Base-by-base conservation (phyloP, 2,888 invertebrate genomes). In the Choristoneura rosaceana region DNA sequence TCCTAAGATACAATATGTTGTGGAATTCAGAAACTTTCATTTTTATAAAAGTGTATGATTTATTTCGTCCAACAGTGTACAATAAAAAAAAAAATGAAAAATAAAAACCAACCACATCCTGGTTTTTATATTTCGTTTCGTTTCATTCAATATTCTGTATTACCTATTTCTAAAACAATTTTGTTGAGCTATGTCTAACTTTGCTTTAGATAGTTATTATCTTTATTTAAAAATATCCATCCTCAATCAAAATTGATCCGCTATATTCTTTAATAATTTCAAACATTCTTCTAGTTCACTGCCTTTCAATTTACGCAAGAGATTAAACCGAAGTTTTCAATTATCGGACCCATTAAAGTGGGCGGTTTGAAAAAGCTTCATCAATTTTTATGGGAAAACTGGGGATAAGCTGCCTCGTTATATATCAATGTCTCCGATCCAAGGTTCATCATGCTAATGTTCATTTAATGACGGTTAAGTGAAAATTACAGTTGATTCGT, bases 311-410 rank as follows among this genome's bases (percentile, higher is more conserved):
- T 88, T 89, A 87, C 84, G 81, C 81, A 84, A 82, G 83, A 82
- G 87, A 87, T 88, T 88, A 88, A 87, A 87, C 86, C 84, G 82
- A 90, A 89, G 88, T 90, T 90, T 90, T 90, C 90, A 90, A 89
- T 90, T 90, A 90, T 89, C 86, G 87, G 82, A 77, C 81, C 87
- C 86, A 87, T 89, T 89, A 87, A 82, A 70, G 81, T 80, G 79
- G 80, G 83, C 80, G 80, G 81, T 78, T 82, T 79, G 81, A 81
- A 82, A 79, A 81, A 79, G 81, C 78, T 84, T 84, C 88, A 88
- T 87, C 86, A 87, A 87, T 87, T 87, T 88, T 88, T 88, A 87
- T 85, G 81, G 85, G 71, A 70, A 70, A 78, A 75, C 81, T 81
- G 75, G 76, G 84, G 86, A 87, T 87, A 87, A 86, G 84, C 82